Evolutionary conservation across 2,888 invertebrate species (phyloP).

Genomic region (Pantelozetes paolii): DNA sequence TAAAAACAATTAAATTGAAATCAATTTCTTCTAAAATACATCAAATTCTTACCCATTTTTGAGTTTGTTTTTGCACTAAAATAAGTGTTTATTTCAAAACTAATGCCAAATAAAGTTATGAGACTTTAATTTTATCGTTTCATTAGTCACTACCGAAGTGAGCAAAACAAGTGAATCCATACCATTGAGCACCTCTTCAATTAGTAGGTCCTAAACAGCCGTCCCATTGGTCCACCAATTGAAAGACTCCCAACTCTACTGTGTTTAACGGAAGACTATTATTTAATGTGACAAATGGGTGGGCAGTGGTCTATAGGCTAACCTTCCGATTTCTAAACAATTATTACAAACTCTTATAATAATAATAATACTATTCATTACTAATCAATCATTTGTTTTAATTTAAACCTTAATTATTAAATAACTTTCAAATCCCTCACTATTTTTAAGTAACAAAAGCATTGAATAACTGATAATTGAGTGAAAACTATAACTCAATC

Average conservation of each 20-base stretch:
- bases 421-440: too few relatives aligned
- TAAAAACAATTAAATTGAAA: slow-evolving; percentile 28
- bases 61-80: not conserved
- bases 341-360: not conserved
- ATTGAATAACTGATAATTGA: too few relatives aligned
- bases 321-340: not conserved
- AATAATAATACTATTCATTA: not conserved
- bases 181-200: not conserved
- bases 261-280: not conserved
- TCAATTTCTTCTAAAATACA: slow-evolving; percentile 6
- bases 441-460: too few relatives aligned
- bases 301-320: slow-evolving; percentile 4
- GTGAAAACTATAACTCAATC: too few relatives aligned
- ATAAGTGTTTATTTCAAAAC: not conserved
- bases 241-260: not conserved
- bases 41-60: slow-evolving; percentile 26
- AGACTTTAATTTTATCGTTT: not conserved
- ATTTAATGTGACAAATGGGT: slow-evolving; percentile 24
- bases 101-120: slow-evolving; percentile 2
- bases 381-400: too few relatives aligned
- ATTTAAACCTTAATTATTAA: too few relatives aligned
- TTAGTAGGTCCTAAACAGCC: not conserved
- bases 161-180: slow-evolving; percentile 21
- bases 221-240: slow-evolving; percentile 12
- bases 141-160: slow-evolving; percentile 20